A percentile compares a stretch with the other conserved stretches of the same genome.
phyloP scores from a whole-genome alignment of 64 coral and sea anemone genomes.

The Trachythela sp. region DNA sequence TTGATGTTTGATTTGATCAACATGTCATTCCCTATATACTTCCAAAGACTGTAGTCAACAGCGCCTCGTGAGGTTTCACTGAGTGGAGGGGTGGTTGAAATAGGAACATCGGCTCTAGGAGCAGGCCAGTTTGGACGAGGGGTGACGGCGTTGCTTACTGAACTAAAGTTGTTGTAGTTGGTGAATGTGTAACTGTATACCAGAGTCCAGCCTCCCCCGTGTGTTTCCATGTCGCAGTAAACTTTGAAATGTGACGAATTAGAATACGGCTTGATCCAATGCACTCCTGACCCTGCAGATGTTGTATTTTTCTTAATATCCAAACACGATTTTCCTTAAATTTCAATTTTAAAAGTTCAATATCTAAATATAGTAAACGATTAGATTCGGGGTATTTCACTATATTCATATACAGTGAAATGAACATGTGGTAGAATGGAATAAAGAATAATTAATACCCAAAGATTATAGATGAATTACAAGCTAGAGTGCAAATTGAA shows the following conservation, averaged over 20 bases:
- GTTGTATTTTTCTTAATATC: background rate
- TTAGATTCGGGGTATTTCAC: too few species aligned
- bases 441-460: too few species aligned
- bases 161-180: background rate
- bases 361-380: too few species aligned
- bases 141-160: background rate
- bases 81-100: background rate
- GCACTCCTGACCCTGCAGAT: background rate
- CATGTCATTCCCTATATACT: background rate
- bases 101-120: background rate
- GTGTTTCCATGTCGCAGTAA: background rate
- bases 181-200: slow-evolving; percentile 16
- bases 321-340: background rate
- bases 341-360: too few species aligned
- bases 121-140: slow-evolving; percentile 3
- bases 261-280: background rate
- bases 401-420: too few species aligned
- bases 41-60: background rate
- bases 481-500: too few species aligned
- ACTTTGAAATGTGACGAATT: background rate
- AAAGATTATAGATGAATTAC: too few species aligned
- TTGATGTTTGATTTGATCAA: slow-evolving; percentile 13
- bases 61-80: background rate
- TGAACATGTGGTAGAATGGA: too few species aligned
- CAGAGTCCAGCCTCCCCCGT: background rate